These are phyloP conservation scores for Ptychochromis oligacanthus DNA, from an alignment of 2,113 vertebrate species.

Conservation along the genomic window DNA sequence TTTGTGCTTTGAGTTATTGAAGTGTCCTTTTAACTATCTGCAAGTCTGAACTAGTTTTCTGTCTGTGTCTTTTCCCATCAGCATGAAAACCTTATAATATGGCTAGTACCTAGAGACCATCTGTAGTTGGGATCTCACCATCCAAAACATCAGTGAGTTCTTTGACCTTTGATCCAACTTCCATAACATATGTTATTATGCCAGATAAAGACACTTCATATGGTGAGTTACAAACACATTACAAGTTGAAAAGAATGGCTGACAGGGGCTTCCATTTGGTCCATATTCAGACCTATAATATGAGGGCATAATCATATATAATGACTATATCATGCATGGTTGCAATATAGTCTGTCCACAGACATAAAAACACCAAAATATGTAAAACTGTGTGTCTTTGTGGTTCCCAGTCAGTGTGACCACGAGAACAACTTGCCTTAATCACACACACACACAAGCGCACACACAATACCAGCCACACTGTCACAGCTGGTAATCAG, in stretches of 20 bases:
- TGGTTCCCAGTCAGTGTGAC: background rate
- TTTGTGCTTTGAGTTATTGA: too few relatives aligned
- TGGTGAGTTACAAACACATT: background rate
- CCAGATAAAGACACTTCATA: too few relatives aligned
- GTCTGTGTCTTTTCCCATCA: background rate
- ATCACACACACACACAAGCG: background rate
- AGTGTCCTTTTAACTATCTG: background rate
- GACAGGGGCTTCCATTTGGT: background rate
- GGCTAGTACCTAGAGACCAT: background rate
- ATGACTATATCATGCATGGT: too few relatives aligned
- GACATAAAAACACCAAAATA: too few relatives aligned
- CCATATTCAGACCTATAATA: background rate
- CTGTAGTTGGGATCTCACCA: background rate
- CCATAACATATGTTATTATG: too few relatives aligned
- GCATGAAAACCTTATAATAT: background rate
- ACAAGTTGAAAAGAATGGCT: background rate
- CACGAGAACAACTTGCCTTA: background rate
- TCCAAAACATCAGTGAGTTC: too few relatives aligned
- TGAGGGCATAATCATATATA: background rate
- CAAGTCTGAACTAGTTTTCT: background rate
- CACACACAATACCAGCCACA: background rate
- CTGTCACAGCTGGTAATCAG: background rate
- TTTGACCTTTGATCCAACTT: too few relatives aligned
- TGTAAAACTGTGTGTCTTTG: background rate
- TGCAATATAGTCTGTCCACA: too few relatives aligned